Percentiles rank a stretch among this genome's conserved stretches.
Conservation (phyloP, 2,797 vertebrate genomes). For the Ctenochaetus hawaiiensis region DNA sequence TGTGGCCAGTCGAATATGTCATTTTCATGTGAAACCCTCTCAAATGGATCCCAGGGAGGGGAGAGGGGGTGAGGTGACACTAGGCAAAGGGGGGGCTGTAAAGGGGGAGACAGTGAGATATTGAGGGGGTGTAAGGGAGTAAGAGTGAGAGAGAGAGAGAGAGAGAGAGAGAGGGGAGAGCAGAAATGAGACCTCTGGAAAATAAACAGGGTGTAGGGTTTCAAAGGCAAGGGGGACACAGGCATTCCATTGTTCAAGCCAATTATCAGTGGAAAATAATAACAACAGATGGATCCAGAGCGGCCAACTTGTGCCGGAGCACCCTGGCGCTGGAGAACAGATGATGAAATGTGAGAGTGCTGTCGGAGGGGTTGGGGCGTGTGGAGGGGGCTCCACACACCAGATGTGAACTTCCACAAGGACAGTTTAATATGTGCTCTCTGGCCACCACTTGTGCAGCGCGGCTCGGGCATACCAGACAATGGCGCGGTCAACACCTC, state of each 20-base stretch:
- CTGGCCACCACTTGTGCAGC: constrained; percentile 53
- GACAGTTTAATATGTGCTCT: constrained; percentile 87
- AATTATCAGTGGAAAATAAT: constrained; percentile 99
- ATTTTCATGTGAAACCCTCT: constrained; percentile 85
- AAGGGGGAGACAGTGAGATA: constrained; percentile 16
- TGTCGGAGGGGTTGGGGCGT: constrained; percentile 44
- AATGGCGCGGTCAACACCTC: constrained; percentile 50
- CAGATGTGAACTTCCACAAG: constrained; percentile 96
- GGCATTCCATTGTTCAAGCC: constrained; percentile 99
- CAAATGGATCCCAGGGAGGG: constrained; percentile 73
- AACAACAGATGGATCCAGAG: constrained; percentile 99
- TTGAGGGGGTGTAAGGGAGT: constrained; percentile 63
- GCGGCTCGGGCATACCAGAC: constrained; percentile 43
- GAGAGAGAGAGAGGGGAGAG: constrained; percentile 42
- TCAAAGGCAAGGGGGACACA: constrained; percentile 96
- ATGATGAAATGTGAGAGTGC: constrained; percentile 86
- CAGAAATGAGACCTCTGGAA: constrained; percentile 90
- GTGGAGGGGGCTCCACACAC: constrained; percentile 77
- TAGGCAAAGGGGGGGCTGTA: constrained; percentile 59
- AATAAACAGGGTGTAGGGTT: constrained; percentile 99
- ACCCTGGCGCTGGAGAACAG: constrained; percentile 89
- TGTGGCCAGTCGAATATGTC: constrained; percentile 87
- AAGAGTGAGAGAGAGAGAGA: constrained; percentile 47
- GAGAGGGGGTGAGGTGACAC: constrained; percentile 38
- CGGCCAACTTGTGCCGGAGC: constrained; percentile 93